Base-by-base conservation (phyloP, 2,888 invertebrate genomes). In the Ectemnius continuus region DNA sequence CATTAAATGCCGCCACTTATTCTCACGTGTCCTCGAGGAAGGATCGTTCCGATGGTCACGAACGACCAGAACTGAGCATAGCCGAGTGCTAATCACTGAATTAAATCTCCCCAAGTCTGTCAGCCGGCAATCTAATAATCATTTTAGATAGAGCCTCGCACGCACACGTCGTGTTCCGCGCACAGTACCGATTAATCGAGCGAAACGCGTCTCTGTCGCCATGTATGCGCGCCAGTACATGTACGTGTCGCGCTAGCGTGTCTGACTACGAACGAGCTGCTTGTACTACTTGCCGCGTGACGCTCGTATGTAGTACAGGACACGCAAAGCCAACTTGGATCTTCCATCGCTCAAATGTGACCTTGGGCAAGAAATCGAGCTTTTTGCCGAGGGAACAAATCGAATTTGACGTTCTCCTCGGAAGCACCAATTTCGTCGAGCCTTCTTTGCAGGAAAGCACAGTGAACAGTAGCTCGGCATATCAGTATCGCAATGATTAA, bases 401-500 rank as follows among this genome's bases (percentile, higher is more conserved):
- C 58, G 61, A 48, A n/a, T 58, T 8, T 16, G 61, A 36, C 45
- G 46, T 61, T 56, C 14, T 60, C 58, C n/a, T 57, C 57, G 11
- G 20, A 11, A 8, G 11, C 13, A 63, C 48, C 20, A 56, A 61
- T 67, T 71, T 67, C 57, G 13, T 63, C 16, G 46, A 46, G 46
- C 8, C 46, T 26, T 16, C 52, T 36, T 36, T 11, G 8, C 4
- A 36, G 36, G 36, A 36, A 36, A 36, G 36, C 36, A 36, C 36
- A 36, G 11, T 1, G 6, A 23, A 16, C 56, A 14, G 13, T 56
- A 63, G 45, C 58, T 69, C 58, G 68, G 61, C 67, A 68, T 68
- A 60, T 48, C 62, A 11, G 36, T 47, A 61, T 4, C 26, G 1
- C 56, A 26, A 36, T 77, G 80, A 79, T 81, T 82, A 81, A 81